phyloP scores from a whole-genome alignment of 92 coral and sea anemone species.

The Scolanthus callimorphus region DNA sequence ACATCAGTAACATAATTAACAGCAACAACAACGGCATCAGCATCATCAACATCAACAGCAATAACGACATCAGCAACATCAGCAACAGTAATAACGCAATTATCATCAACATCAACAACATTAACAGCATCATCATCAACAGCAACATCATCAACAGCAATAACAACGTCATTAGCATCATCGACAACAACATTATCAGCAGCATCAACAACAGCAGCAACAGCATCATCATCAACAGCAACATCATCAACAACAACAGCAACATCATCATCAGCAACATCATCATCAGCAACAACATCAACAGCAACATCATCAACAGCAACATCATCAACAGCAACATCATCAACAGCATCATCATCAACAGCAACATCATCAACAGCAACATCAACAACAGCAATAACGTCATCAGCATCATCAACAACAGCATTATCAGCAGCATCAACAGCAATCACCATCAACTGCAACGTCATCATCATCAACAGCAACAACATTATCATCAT shows the following conservation, averaged over 20 bases:
- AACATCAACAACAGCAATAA: background rate
- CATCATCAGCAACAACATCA: background rate
- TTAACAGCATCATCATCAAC: background rate
- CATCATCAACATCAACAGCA: background rate
- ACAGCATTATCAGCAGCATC: background rate
- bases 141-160: background rate
- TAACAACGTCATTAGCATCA: background rate
- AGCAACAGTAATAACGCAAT: background rate
- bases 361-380: background rate
- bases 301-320: background rate
- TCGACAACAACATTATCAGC: background rate
- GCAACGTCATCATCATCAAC: background rate
- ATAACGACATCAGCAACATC: background rate
- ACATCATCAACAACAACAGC: background rate
- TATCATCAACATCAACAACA: background rate
- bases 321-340: background rate
- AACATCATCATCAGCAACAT: background rate
- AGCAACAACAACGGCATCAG: background rate
- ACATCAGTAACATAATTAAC: background rate
- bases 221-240: background rate
- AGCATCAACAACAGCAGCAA: background rate
- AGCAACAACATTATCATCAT: background rate
- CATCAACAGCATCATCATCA: background rate
- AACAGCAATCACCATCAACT: background rate
- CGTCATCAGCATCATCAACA: background rate